Base-by-base conservation (phyloP, 2,113 vertebrate genomes). In the Todiramphus chloris region DNA sequence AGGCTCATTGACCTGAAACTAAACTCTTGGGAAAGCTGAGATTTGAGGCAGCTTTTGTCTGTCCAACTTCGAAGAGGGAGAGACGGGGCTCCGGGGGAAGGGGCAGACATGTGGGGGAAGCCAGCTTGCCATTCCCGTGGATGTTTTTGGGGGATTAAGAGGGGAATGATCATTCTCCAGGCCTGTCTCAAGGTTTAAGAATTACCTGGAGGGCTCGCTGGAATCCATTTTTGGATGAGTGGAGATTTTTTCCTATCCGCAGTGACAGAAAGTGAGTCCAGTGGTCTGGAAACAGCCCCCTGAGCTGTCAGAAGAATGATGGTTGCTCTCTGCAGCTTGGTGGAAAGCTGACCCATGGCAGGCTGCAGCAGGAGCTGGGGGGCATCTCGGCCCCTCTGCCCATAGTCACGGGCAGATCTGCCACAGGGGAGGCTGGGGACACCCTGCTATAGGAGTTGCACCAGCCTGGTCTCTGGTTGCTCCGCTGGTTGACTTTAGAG, bases 191-290 rank as follows among this genome's bases (percentile, higher is more conserved):
- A 69, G 77, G 74, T 48, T 64, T 46, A 74, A 46, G 95, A 94
- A 94, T 95, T 95, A 84, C 96, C 95, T 89, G 91, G 30, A 90
- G 96, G 96, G 76, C 18, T 48, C 1, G 2, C 66, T 93, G 74
- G 79, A 78, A 55, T 76, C 63, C 39, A 0, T 66, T 84, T 78
- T 53, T 92, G 97, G 94, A 56, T 97, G 95, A 86, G 2, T 97
- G 96, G 93, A 96, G 89, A 81, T 66, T 76, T 91, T 64, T 96
- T 64, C 70, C 83, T 16, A 93, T 97, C 72, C 1, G 23, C 85
- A 62, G 53, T 76, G 97, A 96, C 96, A 96, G 92, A 63, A 79
- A 53, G 69, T 0, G 6, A 89, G 82, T 50, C 59, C 82, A 73
- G 93, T 4, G 3, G 93, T 83, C 89, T 95, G 96, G 90, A 92